These are phyloP conservation scores for Poecilia velifera DNA, from an alignment of 2,797 vertebrate species.

Conservation along the genomic window DNA sequence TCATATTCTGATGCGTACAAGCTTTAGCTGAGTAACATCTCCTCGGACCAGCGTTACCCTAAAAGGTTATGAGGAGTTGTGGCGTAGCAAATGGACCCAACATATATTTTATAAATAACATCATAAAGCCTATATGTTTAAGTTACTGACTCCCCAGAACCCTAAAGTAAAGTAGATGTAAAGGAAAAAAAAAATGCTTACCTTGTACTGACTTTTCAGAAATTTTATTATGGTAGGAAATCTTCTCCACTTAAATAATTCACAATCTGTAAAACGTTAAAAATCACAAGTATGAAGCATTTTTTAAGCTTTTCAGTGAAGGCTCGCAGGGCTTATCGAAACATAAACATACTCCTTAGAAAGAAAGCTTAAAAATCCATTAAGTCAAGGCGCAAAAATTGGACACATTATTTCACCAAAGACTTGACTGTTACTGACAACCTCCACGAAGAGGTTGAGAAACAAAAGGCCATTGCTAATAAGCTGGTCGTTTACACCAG, in stretches of 20 bases:
- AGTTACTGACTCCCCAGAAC: too few relatives aligned
- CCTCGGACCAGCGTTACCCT: too few relatives aligned
- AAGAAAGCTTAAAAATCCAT: neutral
- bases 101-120: too few relatives aligned
- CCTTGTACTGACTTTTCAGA: neutral
- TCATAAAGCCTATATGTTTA: too few relatives aligned
- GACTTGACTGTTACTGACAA: neutral
- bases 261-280: neutral
- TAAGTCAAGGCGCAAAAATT: neutral
- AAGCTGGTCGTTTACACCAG: neutral
- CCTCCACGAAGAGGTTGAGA: neutral
- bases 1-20: too few relatives aligned
- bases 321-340: neutral
- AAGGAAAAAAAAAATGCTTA: too few relatives aligned
- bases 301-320: neutral
- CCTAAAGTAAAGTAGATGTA: too few relatives aligned
- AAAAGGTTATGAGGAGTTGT: too few relatives aligned
- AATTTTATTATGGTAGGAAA: neutral
- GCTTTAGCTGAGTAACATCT: too few relatives aligned
- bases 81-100: too few relatives aligned
- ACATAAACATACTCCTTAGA: neutral
- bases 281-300: neutral
- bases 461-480: neutral
- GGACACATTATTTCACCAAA: neutral
- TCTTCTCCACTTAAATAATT: neutral